Percentiles rank a stretch among this genome's conserved stretches.
These are phyloP conservation scores for Drosophila dives DNA, from an alignment of 2,888 invertebrate genomes.

Conservation along the genomic window DNA sequence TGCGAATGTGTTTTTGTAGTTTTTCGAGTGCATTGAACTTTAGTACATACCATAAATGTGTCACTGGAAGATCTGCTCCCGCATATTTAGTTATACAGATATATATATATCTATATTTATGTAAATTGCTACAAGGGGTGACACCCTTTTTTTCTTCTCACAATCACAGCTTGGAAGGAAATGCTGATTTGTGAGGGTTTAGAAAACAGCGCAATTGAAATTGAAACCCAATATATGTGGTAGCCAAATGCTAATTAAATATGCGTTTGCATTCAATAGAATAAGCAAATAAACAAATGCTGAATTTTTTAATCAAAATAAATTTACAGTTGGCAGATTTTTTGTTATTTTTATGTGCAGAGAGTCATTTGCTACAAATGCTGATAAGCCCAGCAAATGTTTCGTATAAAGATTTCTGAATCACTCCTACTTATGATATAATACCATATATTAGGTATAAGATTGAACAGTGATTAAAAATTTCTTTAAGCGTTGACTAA, in stretches of 20 bases:
- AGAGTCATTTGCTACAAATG: constrained; percentile 19
- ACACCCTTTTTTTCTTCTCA: constrained; percentile 27
- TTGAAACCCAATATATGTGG: not conserved
- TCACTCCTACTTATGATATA: constrained; percentile 27
- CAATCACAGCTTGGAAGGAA: constrained; percentile 6
- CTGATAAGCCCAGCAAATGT: constrained; percentile 41
- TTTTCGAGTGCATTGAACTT: constrained; percentile 42
- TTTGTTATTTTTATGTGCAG: not conserved
- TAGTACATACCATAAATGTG: constrained; percentile 45
- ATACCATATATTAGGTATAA: not conserved
- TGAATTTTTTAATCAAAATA: too few relatives aligned
- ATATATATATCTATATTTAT: too few relatives aligned
- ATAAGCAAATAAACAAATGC: not conserved
- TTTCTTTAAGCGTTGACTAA: not conserved
- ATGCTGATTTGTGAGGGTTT: constrained; percentile 8
- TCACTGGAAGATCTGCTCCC: constrained; percentile 49
- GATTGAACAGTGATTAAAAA: constrained; percentile 26
- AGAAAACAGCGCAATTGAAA: constrained; percentile 16
- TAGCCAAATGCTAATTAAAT: not conserved
- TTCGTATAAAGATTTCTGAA: constrained; percentile 35
- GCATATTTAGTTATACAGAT: constrained; percentile 26
- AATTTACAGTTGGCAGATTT: not conserved
- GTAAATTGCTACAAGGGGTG: constrained; percentile 1
- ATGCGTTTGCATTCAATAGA: not conserved
- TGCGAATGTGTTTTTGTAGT: constrained; percentile 23